Base-by-base conservation (phyloP, 2,113 vertebrate genomes). In the Thalassoma bifasciatum region DNA sequence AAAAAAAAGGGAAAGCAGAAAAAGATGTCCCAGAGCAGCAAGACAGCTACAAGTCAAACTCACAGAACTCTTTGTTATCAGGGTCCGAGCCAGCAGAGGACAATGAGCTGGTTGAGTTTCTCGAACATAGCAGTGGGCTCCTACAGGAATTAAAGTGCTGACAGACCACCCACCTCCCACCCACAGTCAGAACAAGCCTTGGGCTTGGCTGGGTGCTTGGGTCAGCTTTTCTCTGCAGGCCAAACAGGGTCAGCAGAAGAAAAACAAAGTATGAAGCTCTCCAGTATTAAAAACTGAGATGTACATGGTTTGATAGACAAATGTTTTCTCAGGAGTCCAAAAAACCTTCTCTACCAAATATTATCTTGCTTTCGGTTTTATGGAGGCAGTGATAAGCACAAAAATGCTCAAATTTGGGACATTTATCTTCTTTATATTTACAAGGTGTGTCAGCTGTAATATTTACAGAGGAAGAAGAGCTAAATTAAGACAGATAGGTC, bases 161-260 rank as follows among this genome's bases (percentile, higher is more conserved):
- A 90, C 74, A 22, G 86, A 84, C 88, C 84, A 88, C 88, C 91
- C 86, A 89, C 88, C 86, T 77, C 83, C 87, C 77, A 79, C 83
- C 79, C 77, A 84, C 87, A 47, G 63, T 78, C 81, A 83, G 79
- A 85, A 86, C 82, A 86, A 85, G 87, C 84, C 81, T 77, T 23
- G 42, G 86, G 75, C 86, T 72, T 30, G 21, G 84, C 77, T 68
- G 72, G 83, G 79, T 52, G 72, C 86, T 87, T 66, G 81, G 79
- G 24, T 74, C 51, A 63, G 74, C 81, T 77, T 58, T 87, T 52
- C 66, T 76, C 80, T 24, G 22, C 10, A n/a, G 59, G 74, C 69
- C 82, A 81, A 81, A 85, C 76, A 75, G 77, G 85, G 79, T 88
- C 86, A 84, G 65, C 66, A 77, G 53, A 81, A 82, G 56, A 82